phyloP scores from a whole-genome alignment of 2,113 vertebrate species.

The Saimiri boliviensis region DNA sequence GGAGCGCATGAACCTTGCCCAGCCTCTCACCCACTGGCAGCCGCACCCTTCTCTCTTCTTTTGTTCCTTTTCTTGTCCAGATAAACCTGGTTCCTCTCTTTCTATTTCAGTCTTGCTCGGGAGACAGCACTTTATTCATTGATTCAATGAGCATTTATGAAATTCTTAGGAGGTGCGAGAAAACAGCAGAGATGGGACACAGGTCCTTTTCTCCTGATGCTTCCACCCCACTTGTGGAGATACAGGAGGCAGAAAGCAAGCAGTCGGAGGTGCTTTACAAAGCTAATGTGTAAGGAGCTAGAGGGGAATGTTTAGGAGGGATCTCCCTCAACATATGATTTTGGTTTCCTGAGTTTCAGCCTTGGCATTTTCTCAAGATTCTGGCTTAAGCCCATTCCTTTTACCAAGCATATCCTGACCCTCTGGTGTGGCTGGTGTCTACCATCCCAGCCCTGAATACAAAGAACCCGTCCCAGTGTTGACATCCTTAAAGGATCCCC shows the following conservation, averaged over 20 bases:
- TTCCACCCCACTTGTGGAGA: neutral
- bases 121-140: accelerated
- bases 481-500: too few species aligned
- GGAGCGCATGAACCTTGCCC: accelerated
- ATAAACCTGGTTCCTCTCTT: accelerated
- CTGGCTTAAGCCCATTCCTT: neutral
- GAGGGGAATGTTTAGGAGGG: neutral
- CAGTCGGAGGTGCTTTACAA: accelerated
- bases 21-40: accelerated
- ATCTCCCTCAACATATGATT: accelerated
- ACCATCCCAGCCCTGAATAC: neutral
- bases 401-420: accelerated
- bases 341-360: neutral
- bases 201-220: accelerated
- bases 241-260: neutral
- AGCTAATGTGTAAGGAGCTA: neutral
- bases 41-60: accelerated
- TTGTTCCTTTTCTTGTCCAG: accelerated
- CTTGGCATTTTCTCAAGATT: neutral
- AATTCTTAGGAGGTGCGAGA: accelerated
- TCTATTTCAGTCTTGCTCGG: neutral
- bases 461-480: accelerated
- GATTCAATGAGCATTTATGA: accelerated
- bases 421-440: accelerated
- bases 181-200: too few species aligned